phyloP scores from a whole-genome alignment of 2,113 vertebrate genomes.

The Pelobates fuscus region DNA sequence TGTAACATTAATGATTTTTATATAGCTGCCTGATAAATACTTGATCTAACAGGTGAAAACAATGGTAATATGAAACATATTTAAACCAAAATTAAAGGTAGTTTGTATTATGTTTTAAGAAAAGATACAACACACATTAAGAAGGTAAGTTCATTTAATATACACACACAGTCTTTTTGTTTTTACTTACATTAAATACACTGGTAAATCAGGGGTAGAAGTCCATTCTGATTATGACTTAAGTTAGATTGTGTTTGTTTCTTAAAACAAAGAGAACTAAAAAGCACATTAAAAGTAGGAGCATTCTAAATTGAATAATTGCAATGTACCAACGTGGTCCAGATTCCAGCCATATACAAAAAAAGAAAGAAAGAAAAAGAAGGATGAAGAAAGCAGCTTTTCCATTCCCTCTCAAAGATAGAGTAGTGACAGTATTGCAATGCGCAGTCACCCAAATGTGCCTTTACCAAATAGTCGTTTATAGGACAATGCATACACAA shows the following conservation, averaged over 20 bases:
- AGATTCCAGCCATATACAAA: neutral
- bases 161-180: constrained; percentile 50
- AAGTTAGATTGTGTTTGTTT: constrained; percentile 38
- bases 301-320: constrained; percentile 33
- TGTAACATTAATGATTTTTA: no score
- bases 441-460: neutral
- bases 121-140: constrained; percentile 32
- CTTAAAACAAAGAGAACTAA: constrained; percentile 48
- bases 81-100: no score
- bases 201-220: constrained; percentile 65
- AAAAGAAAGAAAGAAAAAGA: neutral
- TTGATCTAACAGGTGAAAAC: no score
- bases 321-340: constrained; percentile 50
- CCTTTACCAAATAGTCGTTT: neutral
- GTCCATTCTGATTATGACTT: constrained; percentile 68
- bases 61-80: no score
- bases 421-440: neutral
- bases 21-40: no score
- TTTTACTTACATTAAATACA: constrained; percentile 80
- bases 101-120: constrained; percentile 45
- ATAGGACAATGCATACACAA: constrained; percentile 10
- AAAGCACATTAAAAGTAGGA: constrained; percentile 34
- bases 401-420: neutral
- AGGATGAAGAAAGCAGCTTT: neutral
- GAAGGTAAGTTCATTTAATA: constrained; percentile 55